Evolutionary conservation across 2,888 invertebrate species (phyloP).

Genomic region (Drosophila pegasa): DNA sequence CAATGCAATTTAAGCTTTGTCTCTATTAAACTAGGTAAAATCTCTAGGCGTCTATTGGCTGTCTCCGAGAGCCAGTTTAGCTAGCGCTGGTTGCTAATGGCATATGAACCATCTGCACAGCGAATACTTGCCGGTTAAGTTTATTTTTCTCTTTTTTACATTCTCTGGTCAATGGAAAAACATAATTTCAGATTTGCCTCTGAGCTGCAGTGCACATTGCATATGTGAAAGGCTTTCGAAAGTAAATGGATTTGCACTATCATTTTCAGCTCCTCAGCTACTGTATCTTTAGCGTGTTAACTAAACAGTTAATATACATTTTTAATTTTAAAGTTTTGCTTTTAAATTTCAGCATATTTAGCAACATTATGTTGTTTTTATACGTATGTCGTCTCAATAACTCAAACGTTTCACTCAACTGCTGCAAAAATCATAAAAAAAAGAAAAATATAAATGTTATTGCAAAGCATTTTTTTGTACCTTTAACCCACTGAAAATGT

Average conservation of each 20-base stretch:
- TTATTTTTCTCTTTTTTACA: conserved; percentile 40
- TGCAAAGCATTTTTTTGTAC: no score
- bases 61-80: conserved; percentile 45
- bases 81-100: conserved; percentile 31
- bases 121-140: conserved; percentile 53
- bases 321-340: no score
- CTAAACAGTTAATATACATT: not conserved
- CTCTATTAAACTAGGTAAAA: conserved; percentile 41
- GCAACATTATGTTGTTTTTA: no score
- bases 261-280: conserved; percentile 20
- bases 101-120: conserved; percentile 50
- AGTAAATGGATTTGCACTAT: conserved; percentile 32
- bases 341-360: no score
- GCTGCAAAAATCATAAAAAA: no score
- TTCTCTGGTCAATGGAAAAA: conserved; percentile 40
- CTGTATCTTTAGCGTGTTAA: not conserved
- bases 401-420: no score
- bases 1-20: conserved; percentile 69
- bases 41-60: conserved; percentile 27
- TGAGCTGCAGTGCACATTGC: conserved; percentile 31
- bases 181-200: conserved; percentile 49
- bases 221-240: conserved; percentile 51
- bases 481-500: no score
- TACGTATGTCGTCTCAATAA: no score
- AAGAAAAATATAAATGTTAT: no score